A percentile compares a stretch with the other conserved stretches of the same genome.
Evolutionary conservation across 64 coral and sea anemone species (phyloP).

Genomic region (Dendronephthya gigantea): DNA sequence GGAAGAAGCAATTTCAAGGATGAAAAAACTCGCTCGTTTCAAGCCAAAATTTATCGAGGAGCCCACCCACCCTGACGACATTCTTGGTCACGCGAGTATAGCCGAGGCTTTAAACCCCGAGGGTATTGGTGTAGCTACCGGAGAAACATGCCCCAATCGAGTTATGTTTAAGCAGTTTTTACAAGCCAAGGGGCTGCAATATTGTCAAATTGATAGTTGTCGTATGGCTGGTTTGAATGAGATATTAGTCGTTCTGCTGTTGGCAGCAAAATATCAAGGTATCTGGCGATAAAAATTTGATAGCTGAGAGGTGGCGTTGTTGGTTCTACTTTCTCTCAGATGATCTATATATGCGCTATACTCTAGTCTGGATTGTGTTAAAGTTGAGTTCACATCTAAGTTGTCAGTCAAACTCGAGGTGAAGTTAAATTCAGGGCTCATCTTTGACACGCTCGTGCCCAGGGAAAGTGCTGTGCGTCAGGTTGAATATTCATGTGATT

Average conservation of each 20-base stretch:
- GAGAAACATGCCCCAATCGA: constrained; percentile 85
- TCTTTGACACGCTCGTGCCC: no score
- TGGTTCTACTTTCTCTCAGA: no score
- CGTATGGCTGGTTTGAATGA: constrained; percentile 85
- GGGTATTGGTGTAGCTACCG: constrained; percentile 83
- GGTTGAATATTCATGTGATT: background rate
- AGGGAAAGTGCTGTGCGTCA: no score
- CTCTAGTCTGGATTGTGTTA: no score
- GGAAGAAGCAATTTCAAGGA: constrained; percentile 51
- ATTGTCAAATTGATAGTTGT: constrained; percentile 96
- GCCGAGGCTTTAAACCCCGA: constrained; percentile 56
- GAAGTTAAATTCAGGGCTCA: no score
- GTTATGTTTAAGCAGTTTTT: constrained; percentile 97
- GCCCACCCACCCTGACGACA: constrained; percentile 94
- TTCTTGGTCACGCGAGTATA: constrained; percentile 84
- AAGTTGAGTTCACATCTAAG: no score
- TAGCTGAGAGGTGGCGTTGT: no score
- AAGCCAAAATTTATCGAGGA: constrained; percentile 96
- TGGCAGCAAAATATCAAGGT: constrained; percentile 97
- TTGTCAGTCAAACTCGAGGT: no score
- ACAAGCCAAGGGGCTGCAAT: constrained; percentile 68
- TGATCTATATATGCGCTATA: no score
- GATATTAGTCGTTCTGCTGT: constrained; percentile 57
- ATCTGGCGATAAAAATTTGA: no score
- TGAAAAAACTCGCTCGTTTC: constrained; percentile 73